Conservation (phyloP, 1,140 invertebrate species). For the Drosophila repleta region DNA sequence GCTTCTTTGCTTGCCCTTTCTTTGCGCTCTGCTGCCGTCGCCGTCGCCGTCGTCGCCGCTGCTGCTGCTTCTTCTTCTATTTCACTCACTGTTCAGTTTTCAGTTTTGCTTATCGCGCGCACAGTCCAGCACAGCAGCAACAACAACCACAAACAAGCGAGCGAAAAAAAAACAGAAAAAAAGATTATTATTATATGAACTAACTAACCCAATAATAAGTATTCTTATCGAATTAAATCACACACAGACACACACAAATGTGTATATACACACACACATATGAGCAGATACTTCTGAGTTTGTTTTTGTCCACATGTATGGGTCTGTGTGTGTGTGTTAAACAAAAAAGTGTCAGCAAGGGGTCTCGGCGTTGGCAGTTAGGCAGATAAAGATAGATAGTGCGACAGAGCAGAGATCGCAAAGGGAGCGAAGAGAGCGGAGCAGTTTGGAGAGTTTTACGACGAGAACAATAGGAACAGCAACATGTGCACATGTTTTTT, state of each 20-base stretch:
- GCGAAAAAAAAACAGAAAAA: conserved; percentile 32
- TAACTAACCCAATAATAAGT: conserved; percentile 82
- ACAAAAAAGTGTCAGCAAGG: conserved; percentile 64
- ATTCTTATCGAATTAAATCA: conserved; percentile 80
- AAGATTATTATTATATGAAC: conserved; percentile 76
- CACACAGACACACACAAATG: conserved; percentile 17
- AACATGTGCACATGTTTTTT: conserved; percentile 41
- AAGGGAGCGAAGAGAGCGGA: neutral
- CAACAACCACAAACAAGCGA: conserved; percentile 37
- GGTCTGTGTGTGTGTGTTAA: conserved; percentile 28
- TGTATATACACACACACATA: neutral
- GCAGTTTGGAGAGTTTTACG: conserved; percentile 3
- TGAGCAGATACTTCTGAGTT: conserved; percentile 14
- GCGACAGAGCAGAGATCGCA: conserved; percentile 2
- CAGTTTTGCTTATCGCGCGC: conserved; percentile 60
- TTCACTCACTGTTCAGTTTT: conserved; percentile 30
- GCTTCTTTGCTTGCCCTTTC: conserved; percentile 18
- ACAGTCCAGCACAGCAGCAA: neutral
- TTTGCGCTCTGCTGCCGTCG: neutral
- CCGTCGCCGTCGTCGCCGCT: no score
- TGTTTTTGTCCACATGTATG: conserved; percentile 40
- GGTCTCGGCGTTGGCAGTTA: conserved; percentile 44
- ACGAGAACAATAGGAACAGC: neutral
- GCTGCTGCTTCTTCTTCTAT: neutral
- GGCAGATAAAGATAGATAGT: conserved; percentile 40